phyloP scores from a whole-genome alignment of 2,113 vertebrate species.

The Thomomys bottae region DNA sequence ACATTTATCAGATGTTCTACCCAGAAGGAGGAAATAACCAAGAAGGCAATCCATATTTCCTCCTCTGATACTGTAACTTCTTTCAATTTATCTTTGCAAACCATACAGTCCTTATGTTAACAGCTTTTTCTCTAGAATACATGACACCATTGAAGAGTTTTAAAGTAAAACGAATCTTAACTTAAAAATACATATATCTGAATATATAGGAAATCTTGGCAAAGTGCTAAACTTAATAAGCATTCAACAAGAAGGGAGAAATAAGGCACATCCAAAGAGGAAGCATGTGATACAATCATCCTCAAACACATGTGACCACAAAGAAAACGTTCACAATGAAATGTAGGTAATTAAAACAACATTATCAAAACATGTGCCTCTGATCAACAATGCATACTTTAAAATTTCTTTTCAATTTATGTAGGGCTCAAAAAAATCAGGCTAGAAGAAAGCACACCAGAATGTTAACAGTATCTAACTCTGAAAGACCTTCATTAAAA shows the following conservation, averaged over 20 bases:
- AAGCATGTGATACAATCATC: neutral
- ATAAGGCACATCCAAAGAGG: neutral
- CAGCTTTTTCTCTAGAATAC: slow-evolving; percentile 12
- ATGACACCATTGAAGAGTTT: neutral
- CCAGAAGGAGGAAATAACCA: neutral
- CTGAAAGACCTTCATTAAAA: slow-evolving; percentile 4
- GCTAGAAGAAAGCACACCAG: slow-evolving; percentile 40
- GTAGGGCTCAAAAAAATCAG: neutral
- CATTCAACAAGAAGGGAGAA: neutral
- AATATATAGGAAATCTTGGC: neutral
- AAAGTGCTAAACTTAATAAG: neutral
- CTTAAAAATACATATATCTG: slow-evolving; percentile 1
- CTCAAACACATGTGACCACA: neutral
- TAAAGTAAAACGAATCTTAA: neutral
- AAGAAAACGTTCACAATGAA: neutral
- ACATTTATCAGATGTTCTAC: slow-evolving; percentile 36
- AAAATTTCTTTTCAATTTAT: neutral
- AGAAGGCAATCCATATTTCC: neutral
- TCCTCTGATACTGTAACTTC: neutral
- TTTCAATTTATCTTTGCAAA: slow-evolving; percentile 47
- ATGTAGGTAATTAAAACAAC: slow-evolving; percentile 30
- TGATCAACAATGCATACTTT: neutral
- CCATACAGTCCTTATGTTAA: slow-evolving; percentile 50
- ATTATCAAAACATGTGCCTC: slow-evolving; percentile 17
- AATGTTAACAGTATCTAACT: neutral